Evolutionary conservation across 2,113 vertebrate species (phyloP).

Genomic region (Malaclemys terrapin): DNA sequence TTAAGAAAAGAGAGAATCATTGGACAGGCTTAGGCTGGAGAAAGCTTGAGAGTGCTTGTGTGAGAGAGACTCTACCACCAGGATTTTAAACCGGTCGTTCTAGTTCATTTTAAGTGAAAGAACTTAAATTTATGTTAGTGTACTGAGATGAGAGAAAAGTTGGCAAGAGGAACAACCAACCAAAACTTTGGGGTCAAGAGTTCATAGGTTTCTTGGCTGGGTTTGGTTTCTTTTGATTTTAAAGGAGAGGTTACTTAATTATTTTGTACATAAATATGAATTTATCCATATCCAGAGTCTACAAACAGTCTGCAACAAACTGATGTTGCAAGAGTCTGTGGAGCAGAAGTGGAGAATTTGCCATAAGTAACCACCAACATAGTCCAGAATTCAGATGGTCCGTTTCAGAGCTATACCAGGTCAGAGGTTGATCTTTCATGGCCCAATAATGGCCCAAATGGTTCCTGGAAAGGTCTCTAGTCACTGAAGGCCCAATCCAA

Average conservation of each 20-base stretch:
- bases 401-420: slow-evolving; percentile 5
- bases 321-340: slow-evolving; percentile 3
- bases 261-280: slow-evolving; percentile 33
- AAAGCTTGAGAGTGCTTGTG: not conserved
- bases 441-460: not conserved
- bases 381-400: not conserved
- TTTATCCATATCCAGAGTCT: not conserved
- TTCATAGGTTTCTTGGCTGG: not conserved
- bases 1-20: not conserved
- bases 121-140: not conserved
- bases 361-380: slow-evolving; percentile 27
- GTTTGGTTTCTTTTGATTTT: not conserved
- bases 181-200: not conserved
- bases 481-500: slow-evolving; percentile 52
- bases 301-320: slow-evolving; percentile 40
- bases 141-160: not conserved
- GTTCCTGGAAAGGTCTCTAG: slow-evolving; percentile 43
- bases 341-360: slow-evolving; percentile 35
- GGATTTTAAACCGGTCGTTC: not conserved
- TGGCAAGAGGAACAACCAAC: not conserved
- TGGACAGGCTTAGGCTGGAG: not conserved
- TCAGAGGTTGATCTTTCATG: slow-evolving; percentile 49
- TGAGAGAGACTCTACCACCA: not conserved
- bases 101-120: not conserved
- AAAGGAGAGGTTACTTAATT: slow-evolving; percentile 31